Evolutionary conservation across 2,888 invertebrate genomes (phyloP), one percentile per base, ranked within the genome.

Genomic region (Scaptomyza reducta): DNA sequence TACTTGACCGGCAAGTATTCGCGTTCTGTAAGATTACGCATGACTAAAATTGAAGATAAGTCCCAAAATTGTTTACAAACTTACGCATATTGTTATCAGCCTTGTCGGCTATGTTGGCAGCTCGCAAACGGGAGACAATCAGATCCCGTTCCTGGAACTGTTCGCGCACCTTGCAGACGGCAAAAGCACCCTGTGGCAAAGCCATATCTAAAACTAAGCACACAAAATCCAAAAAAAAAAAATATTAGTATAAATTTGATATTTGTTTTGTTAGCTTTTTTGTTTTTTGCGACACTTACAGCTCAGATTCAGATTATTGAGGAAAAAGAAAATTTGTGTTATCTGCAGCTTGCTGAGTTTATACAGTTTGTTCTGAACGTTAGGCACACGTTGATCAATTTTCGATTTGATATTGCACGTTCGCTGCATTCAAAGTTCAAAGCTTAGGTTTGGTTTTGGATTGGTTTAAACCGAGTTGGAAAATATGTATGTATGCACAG

Each of bases 101-200:
- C 66, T 90, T 91, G 50, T 92, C 90, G 44, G 81, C 66, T 51
- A 51, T 46, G 13, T 60, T 74, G 25, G 74, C 74, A 3, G 74
- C 59, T 6, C 75, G 54, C 4, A 74, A 31, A 76, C 93, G 94
- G 1, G 93, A 92, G 40, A 94, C 72, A 74, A 93, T 93, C 91
- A 94, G 92, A 70, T 94, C 93, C 13, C 79, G 78, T 44, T 89
- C 89, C 22, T 77, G 80, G 55, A 85, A 85, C 57, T 82, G 79
- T 29, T 86, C 93, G 18, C 95, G 94, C 61, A 96, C 93, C 91
- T 96, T 96, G 71, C 93, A 93, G 11, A 94, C 94, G 13, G 95
- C 94, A 90, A 95, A 95, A n/a, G 94, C 95, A 40, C 95, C 95
- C 77, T 96, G 96, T 0, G 96, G 96, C 74, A 96, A 93, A n/a